Conservation (phyloP, 2,888 invertebrate genomes). For the Polyommatus icarus region DNA sequence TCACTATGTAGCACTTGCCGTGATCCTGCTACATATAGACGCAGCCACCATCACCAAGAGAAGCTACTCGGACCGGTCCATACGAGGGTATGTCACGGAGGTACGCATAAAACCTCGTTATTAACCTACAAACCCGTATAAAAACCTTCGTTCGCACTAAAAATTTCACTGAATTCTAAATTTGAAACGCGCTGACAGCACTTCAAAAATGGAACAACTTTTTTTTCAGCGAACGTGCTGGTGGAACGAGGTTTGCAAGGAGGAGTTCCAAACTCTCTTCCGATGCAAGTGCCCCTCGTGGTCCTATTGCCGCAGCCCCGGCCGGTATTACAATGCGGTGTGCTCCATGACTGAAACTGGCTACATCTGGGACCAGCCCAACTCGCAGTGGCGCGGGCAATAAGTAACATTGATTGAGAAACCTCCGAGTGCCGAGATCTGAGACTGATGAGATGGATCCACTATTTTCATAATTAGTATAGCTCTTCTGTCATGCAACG, state of each 20-base stretch:
- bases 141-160: constrained; percentile 19
- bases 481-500: constrained; percentile 33
- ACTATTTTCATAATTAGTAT: constrained; percentile 69
- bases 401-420: constrained; percentile 43
- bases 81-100: constrained; percentile 91
- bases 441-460: constrained; percentile 73
- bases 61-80: constrained; percentile 90
- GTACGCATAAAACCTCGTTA: constrained; percentile 63
- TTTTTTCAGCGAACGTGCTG: constrained; percentile 90
- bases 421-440: constrained; percentile 57
- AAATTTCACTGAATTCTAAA: constrained; percentile 18
- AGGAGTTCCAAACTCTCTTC: constrained; percentile 92
- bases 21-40: constrained; percentile 63
- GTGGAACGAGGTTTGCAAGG: constrained; percentile 97
- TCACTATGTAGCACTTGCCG: constrained; percentile 49
- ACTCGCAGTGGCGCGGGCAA: constrained; percentile 71
- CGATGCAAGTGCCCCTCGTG: constrained; percentile 93
- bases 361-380: constrained; percentile 93
- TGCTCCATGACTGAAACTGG: constrained; percentile 95
- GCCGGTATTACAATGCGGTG: constrained; percentile 93
- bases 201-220: constrained; percentile 21
- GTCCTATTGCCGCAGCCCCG: constrained; percentile 93
- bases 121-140: constrained; percentile 20
- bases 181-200: neutral
- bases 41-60: constrained; percentile 79